Percentiles rank a stretch among this genome's conserved stretches.
Conservation (phyloP, 2,888 invertebrate genomes). For the Alcis repandata region DNA sequence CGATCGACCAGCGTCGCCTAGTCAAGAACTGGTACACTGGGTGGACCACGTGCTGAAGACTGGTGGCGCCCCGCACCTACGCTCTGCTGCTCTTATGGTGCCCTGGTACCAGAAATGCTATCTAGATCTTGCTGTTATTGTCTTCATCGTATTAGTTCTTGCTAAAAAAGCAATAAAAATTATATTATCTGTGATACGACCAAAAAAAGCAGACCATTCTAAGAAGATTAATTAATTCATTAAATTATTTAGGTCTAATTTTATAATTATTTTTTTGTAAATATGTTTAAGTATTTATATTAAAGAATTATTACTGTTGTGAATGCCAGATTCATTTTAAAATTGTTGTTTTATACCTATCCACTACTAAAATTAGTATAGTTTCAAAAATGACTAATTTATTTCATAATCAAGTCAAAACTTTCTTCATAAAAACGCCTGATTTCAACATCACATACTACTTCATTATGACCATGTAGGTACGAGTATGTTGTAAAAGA, state of each 20-base stretch:
- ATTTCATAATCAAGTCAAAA: too few species aligned
- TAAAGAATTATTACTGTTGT: not conserved
- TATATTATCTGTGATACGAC: constrained; percentile 2
- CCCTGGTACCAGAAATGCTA: constrained; percentile 64
- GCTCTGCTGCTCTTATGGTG: constrained; percentile 57
- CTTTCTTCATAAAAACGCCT: too few species aligned
- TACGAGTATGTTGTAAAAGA: too few species aligned
- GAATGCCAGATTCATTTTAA: too few species aligned
- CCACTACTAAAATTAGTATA: too few species aligned
- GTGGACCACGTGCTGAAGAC: constrained; percentile 60
- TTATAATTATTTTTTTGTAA: too few species aligned
- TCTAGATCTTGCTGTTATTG: constrained; percentile 50
- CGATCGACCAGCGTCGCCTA: constrained; percentile 56
- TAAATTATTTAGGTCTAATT: too few species aligned
- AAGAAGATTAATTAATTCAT: constrained; percentile 16
- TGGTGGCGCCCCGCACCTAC: constrained; percentile 59
- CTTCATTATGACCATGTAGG: too few species aligned
- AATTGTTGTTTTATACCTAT: too few species aligned
- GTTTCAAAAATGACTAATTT: too few species aligned
- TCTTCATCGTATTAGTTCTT: constrained; percentile 21
- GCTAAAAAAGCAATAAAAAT: constrained; percentile 21
- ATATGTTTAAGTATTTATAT: not conserved
- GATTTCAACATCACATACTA: too few species aligned
- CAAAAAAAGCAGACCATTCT: not conserved
- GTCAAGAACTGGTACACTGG: constrained; percentile 60